phyloP scores from a whole-genome alignment of 2,113 vertebrate species.

The Pseudolaguvia tuberculata region DNA sequence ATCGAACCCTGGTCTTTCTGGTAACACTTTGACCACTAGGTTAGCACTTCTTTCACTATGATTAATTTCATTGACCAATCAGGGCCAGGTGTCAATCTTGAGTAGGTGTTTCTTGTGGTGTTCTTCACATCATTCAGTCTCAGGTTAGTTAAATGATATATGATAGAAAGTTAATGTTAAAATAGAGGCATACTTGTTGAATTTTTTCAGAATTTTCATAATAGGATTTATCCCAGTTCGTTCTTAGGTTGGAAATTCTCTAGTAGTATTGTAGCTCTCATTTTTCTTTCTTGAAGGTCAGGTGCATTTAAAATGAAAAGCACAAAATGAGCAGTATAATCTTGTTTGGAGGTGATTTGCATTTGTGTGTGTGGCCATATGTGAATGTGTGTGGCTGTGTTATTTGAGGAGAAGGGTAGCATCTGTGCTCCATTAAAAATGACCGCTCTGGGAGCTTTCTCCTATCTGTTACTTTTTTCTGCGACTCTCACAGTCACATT shows the following conservation, averaged over 20 bases:
- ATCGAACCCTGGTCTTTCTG: no score
- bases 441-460: slow-evolving; percentile 28
- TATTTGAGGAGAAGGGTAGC: slow-evolving; percentile 33
- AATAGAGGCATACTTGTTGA: no score
- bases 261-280: slow-evolving; percentile 11
- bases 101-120: slow-evolving; percentile 21
- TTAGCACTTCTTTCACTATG: no score
- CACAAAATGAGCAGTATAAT: slow-evolving; percentile 6
- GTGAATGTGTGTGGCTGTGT: neutral
- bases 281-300: slow-evolving; percentile 41
- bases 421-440: slow-evolving; percentile 42
- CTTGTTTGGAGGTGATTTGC: neutral
- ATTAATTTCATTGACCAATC: neutral
- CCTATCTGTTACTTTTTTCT: slow-evolving; percentile 18
- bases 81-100: slow-evolving; percentile 18
- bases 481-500: neutral
- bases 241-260: neutral
- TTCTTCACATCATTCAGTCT: slow-evolving; percentile 41
- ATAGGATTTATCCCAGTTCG: neutral
- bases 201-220: no score
- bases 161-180: slow-evolving; percentile 18
- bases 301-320: slow-evolving; percentile 33
- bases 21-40: no score
- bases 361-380: neutral
- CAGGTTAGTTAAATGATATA: slow-evolving; percentile 38